Base-by-base conservation (phyloP, 30 jellyfish, hydroid and myxozoan genomes). In the Pseudorhiza aurosa region DNA sequence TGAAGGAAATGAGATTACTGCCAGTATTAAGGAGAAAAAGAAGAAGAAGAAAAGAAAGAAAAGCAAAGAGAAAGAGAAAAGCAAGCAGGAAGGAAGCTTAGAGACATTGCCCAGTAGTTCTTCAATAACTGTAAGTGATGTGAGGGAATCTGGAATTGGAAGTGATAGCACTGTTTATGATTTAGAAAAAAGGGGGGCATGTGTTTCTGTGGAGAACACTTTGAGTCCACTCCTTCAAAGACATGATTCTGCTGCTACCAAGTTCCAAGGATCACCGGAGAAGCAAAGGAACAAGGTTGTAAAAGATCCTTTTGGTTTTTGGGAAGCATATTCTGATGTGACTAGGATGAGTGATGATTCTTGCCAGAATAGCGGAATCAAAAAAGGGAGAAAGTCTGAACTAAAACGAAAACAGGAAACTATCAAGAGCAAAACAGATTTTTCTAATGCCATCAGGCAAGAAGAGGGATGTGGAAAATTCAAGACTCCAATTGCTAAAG, bases 131-230 rank as follows among this genome's bases (percentile, higher is more conserved):
- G 47, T 18, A 50, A 60, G 75, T 60, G 53, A 64, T 64, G n/a
- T 64, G 14, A 64, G 35, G 15, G 77, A 64, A 32, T 64, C 77
- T 29, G 77, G 77, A 4, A 64, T 64, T 31, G 77, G 77, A 7
- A 64, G 77, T 42, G 77, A 17, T 6, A 64, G 77, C 35, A 8
- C 60, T 64, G 21, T 26, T 30, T 39, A 30, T 32, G 77, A 33
- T 19, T 9, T 53, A 4, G 67, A 19, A 1, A 53, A 53, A 36
- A 53, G 3, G 14, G 24, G 19, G 35, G 12, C 1, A 2, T 1
- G 5, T 1, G n/a, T 53, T 5, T 19, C 67, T 19, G 12, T n/a
- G 36, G 36, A 53, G 1, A 53, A 8, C 3, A n/a, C 36, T 53
- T 8, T 1, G 4, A 14, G 17, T 53, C 24, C 67, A 14, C 2